These are phyloP conservation scores for Pangasianodon gigas DNA, from an alignment of 2,113 vertebrate genomes.

Conservation along the genomic window DNA sequence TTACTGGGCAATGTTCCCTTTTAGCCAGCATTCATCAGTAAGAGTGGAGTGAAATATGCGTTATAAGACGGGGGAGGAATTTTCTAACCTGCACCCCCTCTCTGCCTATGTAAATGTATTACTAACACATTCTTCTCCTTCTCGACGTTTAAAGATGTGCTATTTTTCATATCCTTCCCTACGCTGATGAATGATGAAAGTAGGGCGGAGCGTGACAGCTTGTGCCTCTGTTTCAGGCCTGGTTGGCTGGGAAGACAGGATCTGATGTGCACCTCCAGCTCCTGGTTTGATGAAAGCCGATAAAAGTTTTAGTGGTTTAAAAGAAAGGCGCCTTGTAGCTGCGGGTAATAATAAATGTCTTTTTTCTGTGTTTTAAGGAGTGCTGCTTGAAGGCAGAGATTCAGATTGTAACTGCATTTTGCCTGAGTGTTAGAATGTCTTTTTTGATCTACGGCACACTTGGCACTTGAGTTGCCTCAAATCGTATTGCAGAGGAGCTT, in stretches of 20 bases:
- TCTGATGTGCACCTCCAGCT: conserved; percentile 45
- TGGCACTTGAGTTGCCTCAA: background rate
- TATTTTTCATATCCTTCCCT: conserved; percentile 63
- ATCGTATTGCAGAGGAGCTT: background rate
- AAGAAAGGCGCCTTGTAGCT: conserved; percentile 37
- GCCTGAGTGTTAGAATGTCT: conserved; percentile 28
- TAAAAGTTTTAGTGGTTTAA: conserved; percentile 49
- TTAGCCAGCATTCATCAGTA: conserved; percentile 70
- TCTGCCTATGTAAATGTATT: conserved; percentile 66
- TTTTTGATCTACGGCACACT: conserved; percentile 25
- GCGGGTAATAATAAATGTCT: conserved; percentile 51
- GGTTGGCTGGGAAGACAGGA: conserved; percentile 34
- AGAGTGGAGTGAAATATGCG: conserved; percentile 69
- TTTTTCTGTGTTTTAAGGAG: conserved; percentile 18
- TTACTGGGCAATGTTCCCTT: conserved; percentile 83
- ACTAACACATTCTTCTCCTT: conserved; percentile 66
- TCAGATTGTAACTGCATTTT: conserved; percentile 38
- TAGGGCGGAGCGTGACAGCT: conserved; percentile 33
- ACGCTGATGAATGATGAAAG: conserved; percentile 56
- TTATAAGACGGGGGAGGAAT: conserved; percentile 65
- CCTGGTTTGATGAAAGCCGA: conserved; percentile 53
- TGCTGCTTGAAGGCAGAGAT: conserved; percentile 34
- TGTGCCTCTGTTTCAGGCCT: conserved; percentile 49
- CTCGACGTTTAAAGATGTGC: conserved; percentile 63
- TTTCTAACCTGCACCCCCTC: conserved; percentile 61